Evolutionary conservation across 2,888 invertebrate species (phyloP).

Genomic region (Stenodema calcarata): DNA sequence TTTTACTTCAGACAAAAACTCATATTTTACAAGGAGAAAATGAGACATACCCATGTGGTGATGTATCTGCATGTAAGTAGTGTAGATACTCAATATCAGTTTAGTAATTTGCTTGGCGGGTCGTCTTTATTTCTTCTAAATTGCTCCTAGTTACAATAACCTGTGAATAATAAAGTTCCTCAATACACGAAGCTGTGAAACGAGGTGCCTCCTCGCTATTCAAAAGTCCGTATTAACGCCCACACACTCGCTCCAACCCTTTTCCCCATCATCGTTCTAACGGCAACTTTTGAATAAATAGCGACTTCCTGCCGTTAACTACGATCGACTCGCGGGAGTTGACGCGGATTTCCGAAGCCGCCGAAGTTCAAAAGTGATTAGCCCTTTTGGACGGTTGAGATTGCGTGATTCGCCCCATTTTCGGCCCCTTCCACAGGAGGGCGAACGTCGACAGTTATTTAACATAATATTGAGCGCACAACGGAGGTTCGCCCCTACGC

Average conservation of each 20-base stretch:
- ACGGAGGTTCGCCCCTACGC: neutral
- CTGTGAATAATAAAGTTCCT: too few species aligned
- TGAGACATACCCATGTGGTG: too few species aligned
- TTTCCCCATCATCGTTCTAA: neutral
- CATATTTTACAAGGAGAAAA: too few species aligned
- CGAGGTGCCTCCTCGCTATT: neutral
- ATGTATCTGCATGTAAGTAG: too few species aligned
- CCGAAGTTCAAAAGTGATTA: constrained; percentile 20
- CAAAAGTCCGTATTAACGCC: neutral
- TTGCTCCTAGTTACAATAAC: too few species aligned
- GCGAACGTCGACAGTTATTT: neutral
- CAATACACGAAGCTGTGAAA: too few species aligned
- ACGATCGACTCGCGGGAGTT: neutral
- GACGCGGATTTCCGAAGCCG: constrained; percentile 7
- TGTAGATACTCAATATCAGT: too few species aligned
- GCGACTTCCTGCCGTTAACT: neutral
- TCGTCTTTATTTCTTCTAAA: too few species aligned
- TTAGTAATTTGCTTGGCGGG: too few species aligned
- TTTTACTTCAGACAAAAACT: too few species aligned
- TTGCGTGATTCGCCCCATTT: constrained; percentile 10
- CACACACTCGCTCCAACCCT: neutral
- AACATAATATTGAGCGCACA: neutral
- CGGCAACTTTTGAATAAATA: constrained; percentile 4
- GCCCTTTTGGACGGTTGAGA: neutral
- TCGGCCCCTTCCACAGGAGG: neutral